phyloP scores from a whole-genome alignment of 2,113 vertebrate genomes.

The Eptesicus fuscus region DNA sequence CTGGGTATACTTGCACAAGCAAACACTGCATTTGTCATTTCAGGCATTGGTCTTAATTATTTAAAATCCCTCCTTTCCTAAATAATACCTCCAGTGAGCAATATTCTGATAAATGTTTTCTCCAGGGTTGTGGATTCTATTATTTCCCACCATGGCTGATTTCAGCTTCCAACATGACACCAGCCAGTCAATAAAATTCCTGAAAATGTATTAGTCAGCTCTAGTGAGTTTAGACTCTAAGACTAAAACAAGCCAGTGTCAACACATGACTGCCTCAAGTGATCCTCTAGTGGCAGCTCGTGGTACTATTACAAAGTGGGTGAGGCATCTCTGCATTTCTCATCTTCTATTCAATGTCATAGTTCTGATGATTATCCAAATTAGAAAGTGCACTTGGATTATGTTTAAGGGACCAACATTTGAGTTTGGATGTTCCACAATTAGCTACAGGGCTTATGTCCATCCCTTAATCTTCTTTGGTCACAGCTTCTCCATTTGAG shows the following conservation, averaged over 20 bases:
- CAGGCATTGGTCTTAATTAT: background rate
- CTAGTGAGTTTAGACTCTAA: background rate
- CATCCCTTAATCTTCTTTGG: background rate
- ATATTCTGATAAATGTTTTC: background rate
- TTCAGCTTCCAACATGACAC: background rate
- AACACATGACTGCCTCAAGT: background rate
- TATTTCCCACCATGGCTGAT: background rate
- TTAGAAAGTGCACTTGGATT: background rate
- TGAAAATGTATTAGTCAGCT: background rate
- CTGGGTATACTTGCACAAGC: background rate
- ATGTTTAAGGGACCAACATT: background rate
- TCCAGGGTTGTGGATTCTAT: background rate
- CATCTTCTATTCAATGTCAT: background rate
- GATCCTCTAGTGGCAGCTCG: background rate
- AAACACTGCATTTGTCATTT: background rate
- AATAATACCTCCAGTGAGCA: background rate
- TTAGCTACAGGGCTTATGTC: background rate
- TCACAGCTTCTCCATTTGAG: background rate
- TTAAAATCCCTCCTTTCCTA: background rate
- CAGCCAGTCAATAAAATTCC: background rate
- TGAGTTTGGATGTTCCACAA: background rate
- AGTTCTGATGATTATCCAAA: background rate
- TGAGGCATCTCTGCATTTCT: background rate
- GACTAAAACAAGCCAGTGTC: background rate
- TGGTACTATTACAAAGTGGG: background rate